Evolutionary conservation across 1,140 invertebrate species (phyloP).

Genomic region (Aphaenogaster ashmeadi): DNA sequence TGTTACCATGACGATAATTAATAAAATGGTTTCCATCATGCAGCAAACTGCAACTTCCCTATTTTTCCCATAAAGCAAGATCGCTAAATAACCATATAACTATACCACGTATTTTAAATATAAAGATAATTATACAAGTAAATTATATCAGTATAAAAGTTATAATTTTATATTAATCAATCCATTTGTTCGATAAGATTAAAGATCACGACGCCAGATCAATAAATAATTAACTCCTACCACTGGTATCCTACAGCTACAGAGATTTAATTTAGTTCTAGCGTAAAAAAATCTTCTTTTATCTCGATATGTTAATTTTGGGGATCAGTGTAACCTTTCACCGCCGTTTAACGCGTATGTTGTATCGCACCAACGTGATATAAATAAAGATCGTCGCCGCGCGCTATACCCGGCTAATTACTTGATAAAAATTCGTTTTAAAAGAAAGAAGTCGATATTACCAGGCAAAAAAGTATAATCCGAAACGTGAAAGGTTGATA

Average conservation of each 20-base stretch:
- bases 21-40: neutral
- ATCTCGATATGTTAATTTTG: constrained; percentile 27
- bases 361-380: neutral
- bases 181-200: neutral
- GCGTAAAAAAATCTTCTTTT: neutral
- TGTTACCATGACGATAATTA: neutral
- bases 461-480: neutral
- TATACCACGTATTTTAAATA: neutral
- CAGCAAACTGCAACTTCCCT: neutral
- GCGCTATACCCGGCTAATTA: constrained; percentile 26
- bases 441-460: constrained; percentile 40
- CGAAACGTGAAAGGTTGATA: neutral
- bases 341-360: neutral
- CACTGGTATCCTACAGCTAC: neutral
- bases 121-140: neutral
- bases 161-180: neutral
- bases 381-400: constrained; percentile 29
- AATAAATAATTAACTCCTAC: neutral
- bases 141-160: neutral
- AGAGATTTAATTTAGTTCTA: neutral
- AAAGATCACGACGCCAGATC: neutral
- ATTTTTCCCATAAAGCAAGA: neutral
- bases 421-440: constrained; percentile 49
- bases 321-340: constrained; percentile 29
- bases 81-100: neutral